A percentile compares a stretch with the other conserved stretches of the same genome.
phyloP scores from a whole-genome alignment of 1,140 invertebrate genomes.

The Nymphalis io region DNA sequence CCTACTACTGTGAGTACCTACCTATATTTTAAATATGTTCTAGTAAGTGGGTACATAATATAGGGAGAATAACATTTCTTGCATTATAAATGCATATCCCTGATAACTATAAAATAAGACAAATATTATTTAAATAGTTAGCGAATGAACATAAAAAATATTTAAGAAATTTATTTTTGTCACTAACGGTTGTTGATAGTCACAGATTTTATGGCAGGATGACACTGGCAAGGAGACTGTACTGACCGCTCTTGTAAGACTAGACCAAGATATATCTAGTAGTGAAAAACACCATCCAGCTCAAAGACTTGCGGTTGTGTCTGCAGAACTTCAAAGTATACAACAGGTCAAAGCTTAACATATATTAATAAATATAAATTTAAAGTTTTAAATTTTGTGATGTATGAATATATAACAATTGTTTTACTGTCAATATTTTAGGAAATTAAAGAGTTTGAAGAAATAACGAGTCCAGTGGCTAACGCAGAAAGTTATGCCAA shows the following conservation, averaged over 20 bases:
- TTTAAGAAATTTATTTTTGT: too few relatives aligned
- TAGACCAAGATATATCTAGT: constrained; percentile 57
- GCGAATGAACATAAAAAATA: too few relatives aligned
- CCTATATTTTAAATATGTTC: not conserved
- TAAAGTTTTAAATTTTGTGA: too few relatives aligned
- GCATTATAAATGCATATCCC: too few relatives aligned
- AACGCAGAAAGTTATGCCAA: constrained; percentile 59
- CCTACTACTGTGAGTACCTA: constrained; percentile 31
- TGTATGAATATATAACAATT: too few relatives aligned
- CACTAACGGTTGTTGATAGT: not conserved
- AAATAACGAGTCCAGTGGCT: constrained; percentile 37
- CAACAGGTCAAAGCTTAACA: constrained; percentile 55
- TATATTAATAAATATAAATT: too few relatives aligned
- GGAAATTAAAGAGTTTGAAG: constrained; percentile 65
- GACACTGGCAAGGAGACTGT: constrained; percentile 52
- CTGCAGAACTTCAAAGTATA: constrained; percentile 59
- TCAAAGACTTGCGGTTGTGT: constrained; percentile 56
- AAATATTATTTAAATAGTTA: too few relatives aligned
- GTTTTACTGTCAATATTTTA: constrained; percentile 35
- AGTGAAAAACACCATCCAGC: constrained; percentile 55
- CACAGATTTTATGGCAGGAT: constrained; percentile 28
- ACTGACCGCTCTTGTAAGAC: constrained; percentile 49
- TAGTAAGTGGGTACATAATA: not conserved
- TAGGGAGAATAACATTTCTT: too few relatives aligned
- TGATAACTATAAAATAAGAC: too few relatives aligned